Conservation (phyloP, 2,888 invertebrate species). For the Rambutsinella grinnellia region DNA sequence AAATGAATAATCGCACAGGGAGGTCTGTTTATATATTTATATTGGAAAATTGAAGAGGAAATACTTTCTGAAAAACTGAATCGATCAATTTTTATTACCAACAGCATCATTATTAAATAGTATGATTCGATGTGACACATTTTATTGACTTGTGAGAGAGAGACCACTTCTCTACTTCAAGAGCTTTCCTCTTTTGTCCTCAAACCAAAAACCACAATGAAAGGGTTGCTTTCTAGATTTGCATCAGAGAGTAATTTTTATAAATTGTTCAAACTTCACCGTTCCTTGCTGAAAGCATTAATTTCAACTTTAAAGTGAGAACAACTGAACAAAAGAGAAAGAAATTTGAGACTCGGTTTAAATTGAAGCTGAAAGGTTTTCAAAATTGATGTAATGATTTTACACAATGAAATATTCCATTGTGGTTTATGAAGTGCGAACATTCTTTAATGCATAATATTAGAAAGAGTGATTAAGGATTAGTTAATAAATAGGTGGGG, state of each 20-base stretch:
- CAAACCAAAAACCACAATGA: background rate
- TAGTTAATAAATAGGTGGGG: background rate
- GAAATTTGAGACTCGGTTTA: background rate
- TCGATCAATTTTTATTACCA: background rate
- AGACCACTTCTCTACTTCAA: too few relatives aligned
- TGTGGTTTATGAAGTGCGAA: background rate
- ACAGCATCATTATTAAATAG: background rate
- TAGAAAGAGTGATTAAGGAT: background rate
- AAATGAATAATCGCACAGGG: slow-evolving; percentile 23
- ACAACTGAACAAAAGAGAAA: background rate
- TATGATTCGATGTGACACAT: background rate
- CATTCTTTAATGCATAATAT: background rate
- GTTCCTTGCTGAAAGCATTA: background rate
- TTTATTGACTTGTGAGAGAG: background rate
- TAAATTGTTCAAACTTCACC: background rate
- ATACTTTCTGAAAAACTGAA: background rate
- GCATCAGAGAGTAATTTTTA: background rate
- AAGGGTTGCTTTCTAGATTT: background rate
- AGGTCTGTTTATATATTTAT: slow-evolving; percentile 44
- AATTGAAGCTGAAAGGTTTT: background rate
- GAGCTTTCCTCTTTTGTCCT: background rate
- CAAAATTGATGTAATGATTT: background rate
- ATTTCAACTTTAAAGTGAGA: background rate
- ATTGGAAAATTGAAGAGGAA: too few relatives aligned
- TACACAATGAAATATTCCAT: background rate